A percentile compares a stretch with the other conserved stretches of the same genome.
These are phyloP conservation scores for Larimichthys crocea DNA, from an alignment of 2,113 vertebrate genomes.

Conservation along the genomic window DNA sequence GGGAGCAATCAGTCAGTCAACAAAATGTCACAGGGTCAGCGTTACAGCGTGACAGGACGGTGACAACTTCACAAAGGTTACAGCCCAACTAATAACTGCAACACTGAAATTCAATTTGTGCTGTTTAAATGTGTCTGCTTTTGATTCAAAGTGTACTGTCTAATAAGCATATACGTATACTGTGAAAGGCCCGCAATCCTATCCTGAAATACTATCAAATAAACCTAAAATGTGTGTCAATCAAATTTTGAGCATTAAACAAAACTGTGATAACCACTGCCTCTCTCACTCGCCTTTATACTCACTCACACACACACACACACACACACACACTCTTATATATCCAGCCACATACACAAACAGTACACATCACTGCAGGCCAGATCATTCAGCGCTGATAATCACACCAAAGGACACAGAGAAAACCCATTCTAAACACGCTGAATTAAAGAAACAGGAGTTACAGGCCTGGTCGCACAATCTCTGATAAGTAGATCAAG, in stretches of 20 bases:
- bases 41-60: constrained; percentile 64
- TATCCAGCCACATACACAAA: constrained; percentile 13
- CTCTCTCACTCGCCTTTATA: constrained; percentile 13
- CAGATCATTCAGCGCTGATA: constrained; percentile 76
- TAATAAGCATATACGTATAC: not conserved
- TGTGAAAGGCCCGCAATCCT: constrained; percentile 26
- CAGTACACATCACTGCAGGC: constrained; percentile 53
- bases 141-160: constrained; percentile 42
- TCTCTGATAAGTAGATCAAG: constrained; percentile 83
- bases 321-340: not conserved
- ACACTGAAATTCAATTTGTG: constrained; percentile 43
- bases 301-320: not conserved
- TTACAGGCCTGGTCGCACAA: constrained; percentile 71
- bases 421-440: constrained; percentile 79
- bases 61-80: constrained; percentile 80
- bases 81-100: constrained; percentile 70
- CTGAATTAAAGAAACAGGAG: constrained; percentile 77
- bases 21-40: constrained; percentile 80
- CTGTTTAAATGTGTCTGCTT: constrained; percentile 28
- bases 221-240: constrained; percentile 53
- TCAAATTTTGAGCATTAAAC: constrained; percentile 53
- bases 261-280: constrained; percentile 60
- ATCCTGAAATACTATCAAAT: constrained; percentile 42
- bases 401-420: constrained; percentile 74
- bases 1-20: constrained; percentile 81